These are phyloP conservation scores for Leontopithecus rosalia DNA, from an alignment of 2,797 vertebrate genomes.

Conservation along the genomic window DNA sequence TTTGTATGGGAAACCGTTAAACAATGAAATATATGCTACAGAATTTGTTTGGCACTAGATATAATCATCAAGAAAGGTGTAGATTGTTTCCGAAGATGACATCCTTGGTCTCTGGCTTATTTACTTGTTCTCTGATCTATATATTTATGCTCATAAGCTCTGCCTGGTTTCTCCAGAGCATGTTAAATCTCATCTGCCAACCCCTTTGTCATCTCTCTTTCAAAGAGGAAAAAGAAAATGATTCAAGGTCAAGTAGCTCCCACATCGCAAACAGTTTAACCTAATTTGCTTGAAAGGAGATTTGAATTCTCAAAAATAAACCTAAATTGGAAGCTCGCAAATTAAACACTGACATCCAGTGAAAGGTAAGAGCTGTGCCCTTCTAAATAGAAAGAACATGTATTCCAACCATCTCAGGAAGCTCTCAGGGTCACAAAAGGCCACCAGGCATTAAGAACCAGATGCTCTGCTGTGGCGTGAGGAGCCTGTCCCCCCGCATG, in stretches of 20 bases:
- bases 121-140: constrained; percentile 77
- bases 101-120: constrained; percentile 71
- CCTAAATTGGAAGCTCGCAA: constrained; percentile 79
- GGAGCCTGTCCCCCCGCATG: rapidly evolving
- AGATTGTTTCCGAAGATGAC: constrained; percentile 67
- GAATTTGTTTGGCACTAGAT: constrained; percentile 64
- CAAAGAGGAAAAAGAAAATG: constrained; percentile 70
- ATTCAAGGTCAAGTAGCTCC: constrained; percentile 83
- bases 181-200: constrained; percentile 81
- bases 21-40: constrained; percentile 48
- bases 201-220: constrained; percentile 80
- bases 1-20: background rate
- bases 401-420: background rate
- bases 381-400: background rate
- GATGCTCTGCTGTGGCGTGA: rapidly evolving
- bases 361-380: constrained; percentile 54
- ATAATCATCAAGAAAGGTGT: constrained; percentile 67
- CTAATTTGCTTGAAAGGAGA: constrained; percentile 84
- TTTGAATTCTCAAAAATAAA: constrained; percentile 84
- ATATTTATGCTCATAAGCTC: constrained; percentile 78
- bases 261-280: constrained; percentile 83
- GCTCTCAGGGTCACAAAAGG: background rate
- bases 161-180: constrained; percentile 70
- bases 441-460: background rate
- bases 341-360: constrained; percentile 78